A percentile compares a stretch with the other conserved stretches of the same genome.
Conservation (phyloP, 1,140 invertebrate species). For the Sarcophaga peregrina region DNA sequence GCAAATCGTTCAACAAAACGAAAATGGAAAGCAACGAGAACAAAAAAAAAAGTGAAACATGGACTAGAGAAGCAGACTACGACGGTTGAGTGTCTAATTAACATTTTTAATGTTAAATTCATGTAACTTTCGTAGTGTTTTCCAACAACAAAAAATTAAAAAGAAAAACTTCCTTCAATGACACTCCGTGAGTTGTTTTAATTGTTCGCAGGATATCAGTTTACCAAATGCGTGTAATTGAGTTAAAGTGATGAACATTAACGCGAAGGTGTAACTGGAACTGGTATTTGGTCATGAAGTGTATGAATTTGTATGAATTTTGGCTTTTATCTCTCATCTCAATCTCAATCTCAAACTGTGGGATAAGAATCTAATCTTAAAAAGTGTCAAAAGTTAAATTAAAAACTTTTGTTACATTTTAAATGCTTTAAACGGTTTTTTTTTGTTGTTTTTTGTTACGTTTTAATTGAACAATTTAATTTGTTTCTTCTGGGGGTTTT, state of each 20-base stretch:
- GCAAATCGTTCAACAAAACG: neutral
- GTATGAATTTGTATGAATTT: too few relatives aligned
- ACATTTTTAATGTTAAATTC: constrained; percentile 45
- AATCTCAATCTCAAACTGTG: neutral
- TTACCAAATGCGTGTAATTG: constrained; percentile 40
- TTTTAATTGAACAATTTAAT: constrained; percentile 41
- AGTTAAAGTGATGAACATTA: constrained; percentile 39
- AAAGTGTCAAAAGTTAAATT: constrained; percentile 42
- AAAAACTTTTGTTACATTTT: constrained; percentile 27
- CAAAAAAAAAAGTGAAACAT: neutral
- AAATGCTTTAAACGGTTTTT: neutral
- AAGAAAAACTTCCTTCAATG: neutral
- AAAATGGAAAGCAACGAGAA: neutral
- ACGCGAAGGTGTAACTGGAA: constrained; percentile 21
- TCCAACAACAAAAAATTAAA: neutral
- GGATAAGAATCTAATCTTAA: constrained; percentile 39
- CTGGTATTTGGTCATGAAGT: neutral
- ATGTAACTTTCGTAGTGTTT: constrained; percentile 42
- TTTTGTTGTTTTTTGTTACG: constrained; percentile 33
- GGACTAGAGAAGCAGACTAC: neutral
- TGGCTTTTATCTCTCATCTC: neutral
- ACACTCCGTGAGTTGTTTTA: constrained; percentile 19
- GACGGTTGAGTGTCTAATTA: constrained; percentile 33
- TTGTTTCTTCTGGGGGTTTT: neutral
- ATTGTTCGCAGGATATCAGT: constrained; percentile 33